phyloP scores from a whole-genome alignment of 2,113 vertebrate species.

The Ceyx cyanopectus region DNA sequence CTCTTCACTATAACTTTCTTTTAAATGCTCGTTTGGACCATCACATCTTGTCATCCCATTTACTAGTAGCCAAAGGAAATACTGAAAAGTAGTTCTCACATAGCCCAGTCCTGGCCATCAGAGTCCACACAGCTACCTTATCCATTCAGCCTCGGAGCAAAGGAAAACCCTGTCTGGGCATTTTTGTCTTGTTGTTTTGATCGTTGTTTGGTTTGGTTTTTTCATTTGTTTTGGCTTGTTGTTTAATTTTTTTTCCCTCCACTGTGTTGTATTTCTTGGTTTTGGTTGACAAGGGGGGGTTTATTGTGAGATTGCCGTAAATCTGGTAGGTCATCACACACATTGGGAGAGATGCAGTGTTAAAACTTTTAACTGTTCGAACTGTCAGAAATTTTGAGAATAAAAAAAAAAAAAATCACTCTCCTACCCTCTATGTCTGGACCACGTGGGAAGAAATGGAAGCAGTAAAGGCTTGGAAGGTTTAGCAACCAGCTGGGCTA shows the following conservation, averaged over 20 bases:
- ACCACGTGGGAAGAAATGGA: background rate
- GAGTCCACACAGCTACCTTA: background rate
- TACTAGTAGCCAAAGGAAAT: background rate
- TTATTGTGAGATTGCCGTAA: background rate
- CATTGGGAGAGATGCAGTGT: background rate
- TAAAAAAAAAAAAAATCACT: background rate
- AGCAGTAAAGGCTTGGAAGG: background rate
- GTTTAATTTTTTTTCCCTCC: background rate
- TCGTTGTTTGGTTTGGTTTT: no score
- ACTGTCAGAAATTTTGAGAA: background rate
- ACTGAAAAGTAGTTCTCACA: background rate
- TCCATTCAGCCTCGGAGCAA: background rate
- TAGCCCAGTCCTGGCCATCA: background rate
- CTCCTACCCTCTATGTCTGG: background rate
- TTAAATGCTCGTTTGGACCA: constrained; percentile 68
- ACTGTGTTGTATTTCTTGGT: background rate
- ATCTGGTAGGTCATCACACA: background rate
- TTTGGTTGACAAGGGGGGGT: background rate
- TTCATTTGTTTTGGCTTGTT: no score
- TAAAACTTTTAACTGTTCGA: background rate
- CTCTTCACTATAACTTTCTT: constrained; percentile 71
- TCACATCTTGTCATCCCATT: constrained; percentile 72
- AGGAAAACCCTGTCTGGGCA: background rate
- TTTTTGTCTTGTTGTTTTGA: no score
- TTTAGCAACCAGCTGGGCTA: background rate